phyloP scores from a whole-genome alignment of 2,797 vertebrate species.

The Holocentrus rufus region DNA sequence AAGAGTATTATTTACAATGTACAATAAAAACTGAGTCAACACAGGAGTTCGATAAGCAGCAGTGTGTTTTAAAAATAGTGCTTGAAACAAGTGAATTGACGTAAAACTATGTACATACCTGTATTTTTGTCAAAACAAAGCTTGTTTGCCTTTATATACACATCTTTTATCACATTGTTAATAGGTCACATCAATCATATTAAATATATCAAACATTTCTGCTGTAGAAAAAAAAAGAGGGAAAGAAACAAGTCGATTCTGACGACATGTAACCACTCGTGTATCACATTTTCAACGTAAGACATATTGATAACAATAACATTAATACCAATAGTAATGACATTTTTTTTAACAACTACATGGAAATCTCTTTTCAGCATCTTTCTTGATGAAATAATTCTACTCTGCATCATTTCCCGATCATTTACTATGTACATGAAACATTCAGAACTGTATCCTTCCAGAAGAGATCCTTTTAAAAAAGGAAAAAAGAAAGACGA shows the following conservation, averaged over 20 bases:
- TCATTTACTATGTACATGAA: slow-evolving; percentile 63
- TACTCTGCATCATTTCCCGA: slow-evolving; percentile 34
- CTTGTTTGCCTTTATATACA: slow-evolving; percentile 59
- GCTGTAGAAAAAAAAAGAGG: slow-evolving; percentile 59
- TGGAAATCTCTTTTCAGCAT: slow-evolving; percentile 80
- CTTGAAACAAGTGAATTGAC: slow-evolving; percentile 67
- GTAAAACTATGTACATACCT: slow-evolving; percentile 74
- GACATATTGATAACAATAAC: slow-evolving; percentile 62
- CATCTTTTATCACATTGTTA: slow-evolving; percentile 63
- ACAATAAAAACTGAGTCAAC: slow-evolving; percentile 49
- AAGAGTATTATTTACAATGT: slow-evolving; percentile 63
- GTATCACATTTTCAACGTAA: slow-evolving; percentile 69
- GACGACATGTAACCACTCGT: slow-evolving; percentile 64
- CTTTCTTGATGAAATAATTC: slow-evolving; percentile 43
- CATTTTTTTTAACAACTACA: slow-evolving; percentile 51
- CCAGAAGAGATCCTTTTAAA: slow-evolving; percentile 47
- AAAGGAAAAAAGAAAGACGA: too few relatives aligned
- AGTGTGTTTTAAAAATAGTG: slow-evolving; percentile 73
- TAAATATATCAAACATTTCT: slow-evolving; percentile 74
- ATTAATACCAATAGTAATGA: slow-evolving; percentile 58
- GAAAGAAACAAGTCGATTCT: slow-evolving; percentile 33
- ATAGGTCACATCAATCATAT: slow-evolving; percentile 75
- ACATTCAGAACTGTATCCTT: slow-evolving; percentile 76
- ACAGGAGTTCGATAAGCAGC: slow-evolving; percentile 50
- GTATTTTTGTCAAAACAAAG: slow-evolving; percentile 55